Evolutionary conservation across 2,113 vertebrate genomes (phyloP), one percentile per base, ranked within the genome.

Genomic region (Pomatorhinus ruficollis): DNA sequence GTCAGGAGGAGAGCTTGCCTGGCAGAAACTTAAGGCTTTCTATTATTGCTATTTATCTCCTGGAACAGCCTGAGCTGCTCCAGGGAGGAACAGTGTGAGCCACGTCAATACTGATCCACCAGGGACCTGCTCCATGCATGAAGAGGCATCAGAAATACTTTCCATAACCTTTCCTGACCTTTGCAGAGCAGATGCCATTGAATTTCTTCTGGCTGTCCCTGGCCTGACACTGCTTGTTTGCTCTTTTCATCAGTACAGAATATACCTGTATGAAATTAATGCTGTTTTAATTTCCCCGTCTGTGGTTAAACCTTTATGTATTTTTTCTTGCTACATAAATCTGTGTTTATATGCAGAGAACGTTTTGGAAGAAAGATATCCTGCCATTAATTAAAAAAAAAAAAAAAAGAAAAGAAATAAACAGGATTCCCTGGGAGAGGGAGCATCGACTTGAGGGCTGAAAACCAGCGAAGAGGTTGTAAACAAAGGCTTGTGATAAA

Each of bases 401-500:
- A 19, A 4, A 39, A 24, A 23, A 47, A 27, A 39, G 16, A 4
- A 35, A 24, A 28, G 3, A 60, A n/a, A 44, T 3, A 54, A 87
- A 53, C 12, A 4, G 3, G 35, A 85, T 94, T 89, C 42, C 37
- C 74, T 93, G 49, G 42, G 85, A 90, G 61, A 95, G 53, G 40
- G 82, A 54, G 44, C 61, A 76, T 56, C 80, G 86, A 76, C 60
- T 92, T 68, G 40, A 81, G 79, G 75, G 64, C n/a, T 93, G 69
- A 84, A 91, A 93, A 76, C 75, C 17, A 23, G 80, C 0, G 0
- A 77, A 84, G 49, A 87, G 68, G 52, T 82, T 88, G 61, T 97
- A 87, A 95, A 85, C 89, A 90, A 81, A 85, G 68, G 60, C 45
- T 76, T 89, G 52, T 95, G 93, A 96, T 96, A 94, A 95, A 96